Evolutionary conservation across 1,140 invertebrate species (phyloP), one percentile per base, ranked within the genome.

Genomic region (Atopsyche davidsoni): DNA sequence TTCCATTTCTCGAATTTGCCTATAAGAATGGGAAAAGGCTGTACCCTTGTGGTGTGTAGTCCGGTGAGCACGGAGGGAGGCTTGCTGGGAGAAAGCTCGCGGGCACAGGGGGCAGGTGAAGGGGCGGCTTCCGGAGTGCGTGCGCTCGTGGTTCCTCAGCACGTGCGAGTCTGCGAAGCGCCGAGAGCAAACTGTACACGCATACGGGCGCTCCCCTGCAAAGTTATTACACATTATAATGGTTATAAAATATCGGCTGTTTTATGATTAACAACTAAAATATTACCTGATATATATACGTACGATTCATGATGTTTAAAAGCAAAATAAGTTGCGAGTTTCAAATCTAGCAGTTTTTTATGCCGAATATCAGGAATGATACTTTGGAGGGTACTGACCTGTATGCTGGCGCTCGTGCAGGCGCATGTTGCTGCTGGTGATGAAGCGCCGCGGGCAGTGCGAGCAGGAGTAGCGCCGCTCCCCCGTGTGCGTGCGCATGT

Each of bases 1-100:
- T n/a, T n/a, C n/a, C n/a, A n/a, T n/a, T n/a, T n/a, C n/a, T n/a
- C n/a, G n/a, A n/a, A n/a, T n/a, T n/a, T n/a, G n/a, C n/a, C n/a
- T n/a, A n/a, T n/a, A n/a, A n/a, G n/a, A n/a, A n/a, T n/a, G n/a
- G n/a, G n/a, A n/a, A n/a, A n/a, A n/a, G n/a, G n/a, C n/a, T n/a
- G n/a, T n/a, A 52, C 50, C 50, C 46, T 46, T 52, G 39, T 52
- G 42, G 51, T 79, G 76, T 9, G 68, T 71, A 7, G 67, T 66
- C 34, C 66, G 67, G 53, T 79, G 76, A 23, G 74, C 72, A 35
- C 71, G 74, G 0, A 78, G 64, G 13, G 79, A 78, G 1, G 77
- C 68, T 28, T 79, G 79, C 59, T 81, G 79, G 2, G 74, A 73
- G 53, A 82, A 81, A 2, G 71, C 53, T 14, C 67, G 58, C 3